Base-by-base conservation (phyloP, 2,113 vertebrate genomes). In the Tapirus terrestris region DNA sequence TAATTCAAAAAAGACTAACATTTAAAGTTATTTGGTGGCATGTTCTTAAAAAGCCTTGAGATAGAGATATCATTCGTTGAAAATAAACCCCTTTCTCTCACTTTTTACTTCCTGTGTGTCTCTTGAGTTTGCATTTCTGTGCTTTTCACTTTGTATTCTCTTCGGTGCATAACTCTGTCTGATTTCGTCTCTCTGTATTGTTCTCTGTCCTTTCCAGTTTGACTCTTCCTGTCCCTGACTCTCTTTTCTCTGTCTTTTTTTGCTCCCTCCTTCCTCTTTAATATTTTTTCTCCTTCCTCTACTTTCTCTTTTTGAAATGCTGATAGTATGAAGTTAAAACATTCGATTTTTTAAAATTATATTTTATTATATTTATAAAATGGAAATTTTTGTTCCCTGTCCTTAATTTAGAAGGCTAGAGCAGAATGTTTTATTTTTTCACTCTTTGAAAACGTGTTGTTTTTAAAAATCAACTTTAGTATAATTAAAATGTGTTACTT, bases 1-100 rank as follows among this genome's bases (percentile, higher is more conserved):
- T 33, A 72, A n/a, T 94, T 91, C 9, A 21, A 72, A 89, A 96
- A 86, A 53, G 6, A n/a, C 13, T 60, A 97, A 72, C 8, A 33
- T 96, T 92, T 94, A 68, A 86, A 86, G 75, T 73, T 89, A 58
- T 94, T 76, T 92, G 56, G 45, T 68, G 81, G 33, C 36, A 76
- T 56, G 2, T 95, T 92, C 63, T 89, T 63, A 29, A 82, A 53
- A 94, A 67, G 13, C n/a, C 27, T 91, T 84, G 60, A 96, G 11
- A 45, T 48, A 36, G 68, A 86, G 45, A 76, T 39, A 51, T 18
- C 23, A 43, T 63, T 93, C 51, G 13, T 96, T 76, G 43, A 91
- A 93, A 96, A 87, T 29, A 75, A 75, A 65, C 4, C 43, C 33
- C 2, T 67, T 67, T 84, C 51, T 86, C 53, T 92, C 17, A 51